Percentiles rank a stretch among this genome's conserved stretches.
phyloP scores from a whole-genome alignment of 2,113 vertebrate species.

The Indri indri region DNA sequence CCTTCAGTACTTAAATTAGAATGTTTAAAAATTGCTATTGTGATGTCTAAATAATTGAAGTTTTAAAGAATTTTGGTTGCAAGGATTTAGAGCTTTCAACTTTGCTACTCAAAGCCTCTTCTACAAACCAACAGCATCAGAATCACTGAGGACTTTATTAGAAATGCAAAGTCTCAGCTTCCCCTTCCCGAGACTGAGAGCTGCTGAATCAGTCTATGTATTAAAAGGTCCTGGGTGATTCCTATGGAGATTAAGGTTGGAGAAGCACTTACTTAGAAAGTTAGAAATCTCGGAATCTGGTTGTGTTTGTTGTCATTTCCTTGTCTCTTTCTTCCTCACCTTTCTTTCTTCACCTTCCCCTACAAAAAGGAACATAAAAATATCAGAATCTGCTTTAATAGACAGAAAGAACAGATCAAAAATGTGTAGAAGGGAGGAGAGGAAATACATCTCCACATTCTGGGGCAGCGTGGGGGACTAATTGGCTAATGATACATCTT shows the following conservation, averaged over 20 bases:
- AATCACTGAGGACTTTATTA: background rate
- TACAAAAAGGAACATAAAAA: background rate
- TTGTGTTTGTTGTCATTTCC: background rate
- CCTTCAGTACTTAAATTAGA: background rate
- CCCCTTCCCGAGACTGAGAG: background rate
- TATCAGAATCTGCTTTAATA: background rate
- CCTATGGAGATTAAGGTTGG: background rate
- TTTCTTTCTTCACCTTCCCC: background rate
- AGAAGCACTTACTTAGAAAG: background rate
- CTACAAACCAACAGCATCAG: background rate
- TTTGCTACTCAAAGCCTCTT: background rate
- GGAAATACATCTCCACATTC: background rate
- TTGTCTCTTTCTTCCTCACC: background rate
- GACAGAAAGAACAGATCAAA: background rate
- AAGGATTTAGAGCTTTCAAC: background rate
- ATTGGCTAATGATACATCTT: background rate
- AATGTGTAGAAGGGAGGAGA: background rate
- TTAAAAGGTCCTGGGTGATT: background rate
- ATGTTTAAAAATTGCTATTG: background rate
- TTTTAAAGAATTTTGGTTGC: slow-evolving; percentile 17
- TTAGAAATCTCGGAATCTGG: background rate
- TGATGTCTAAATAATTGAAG: background rate
- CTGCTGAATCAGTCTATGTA: background rate
- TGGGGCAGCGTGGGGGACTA: background rate
- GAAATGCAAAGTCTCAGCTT: background rate